Evolutionary conservation across 2,113 vertebrate species (phyloP), one percentile per base, ranked within the genome.

Genomic region (Labeo catla): DNA sequence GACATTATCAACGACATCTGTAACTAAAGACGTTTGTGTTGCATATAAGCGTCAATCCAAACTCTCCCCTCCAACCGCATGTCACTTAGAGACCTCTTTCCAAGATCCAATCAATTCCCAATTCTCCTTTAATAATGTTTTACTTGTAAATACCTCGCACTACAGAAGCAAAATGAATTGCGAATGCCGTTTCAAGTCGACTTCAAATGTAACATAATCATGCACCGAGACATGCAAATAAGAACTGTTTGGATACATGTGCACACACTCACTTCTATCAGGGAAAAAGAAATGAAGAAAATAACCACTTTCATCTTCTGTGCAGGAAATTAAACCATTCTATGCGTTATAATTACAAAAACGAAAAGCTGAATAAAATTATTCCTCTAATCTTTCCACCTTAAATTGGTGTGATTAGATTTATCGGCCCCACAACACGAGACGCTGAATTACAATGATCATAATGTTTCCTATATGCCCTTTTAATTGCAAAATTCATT

Each of bases 401-500:
- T 83, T 79, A 84, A 82, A 63, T 63, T 54, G 43, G 39, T n/a
- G 52, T 52, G 21, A 59, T 50, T 76, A 79, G 4, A 84, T 87
- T 59, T 72, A 72, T 84, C 81, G 9, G 74, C 66, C 34, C 77
- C 66, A 6, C 85, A 81, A 21, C n/a, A 23, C 4, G 61, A 70
- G 73, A 57, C 9, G n/a, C 76, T 78, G 39, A 76, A 84, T 57
- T 49, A 61, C 39, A 61, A 59, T 23, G 23, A 57, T 59, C 65
- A 11, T 72, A 61, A 68, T 70, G 36, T 70, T 83, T 65, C 50
- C n/a, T 79, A 1, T 39, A 77, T 63, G 49, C 36, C 61, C 49
- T 21, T 65, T 87, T 73, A 85, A 61, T 81, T 81, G 36, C 23
- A 4, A 72, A 81, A 84, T 73, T 84, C 6, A 63, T 73, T 73